Evolutionary conservation across 2,888 invertebrate genomes (phyloP).

Genomic region (Chalcis sispes): DNA sequence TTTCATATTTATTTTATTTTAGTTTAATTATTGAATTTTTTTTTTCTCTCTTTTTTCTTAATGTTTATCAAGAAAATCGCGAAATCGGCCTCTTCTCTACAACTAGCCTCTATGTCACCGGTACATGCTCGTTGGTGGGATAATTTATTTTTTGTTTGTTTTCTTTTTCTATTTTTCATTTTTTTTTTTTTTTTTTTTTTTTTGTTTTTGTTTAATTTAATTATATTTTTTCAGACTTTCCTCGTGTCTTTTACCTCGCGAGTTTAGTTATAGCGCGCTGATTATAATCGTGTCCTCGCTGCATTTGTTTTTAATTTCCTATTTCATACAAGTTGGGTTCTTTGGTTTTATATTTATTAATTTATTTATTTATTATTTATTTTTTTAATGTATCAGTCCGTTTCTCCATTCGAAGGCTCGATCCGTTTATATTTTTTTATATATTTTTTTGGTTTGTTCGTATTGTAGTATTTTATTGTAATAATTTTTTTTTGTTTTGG

Average conservation of each 20-base stretch:
- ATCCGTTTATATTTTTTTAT: constrained; percentile 42
- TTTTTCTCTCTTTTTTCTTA: background rate
- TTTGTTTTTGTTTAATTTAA: constrained; percentile 25
- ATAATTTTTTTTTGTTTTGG: constrained; percentile 7
- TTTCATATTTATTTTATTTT: background rate
- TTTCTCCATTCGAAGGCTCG: constrained; percentile 45
- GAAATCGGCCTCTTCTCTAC: constrained; percentile 35
- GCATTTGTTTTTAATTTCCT: too few relatives aligned
- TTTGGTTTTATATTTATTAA: constrained; percentile 5
- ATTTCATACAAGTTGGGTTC: constrained; percentile 29
- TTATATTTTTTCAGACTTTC: constrained; percentile 54
- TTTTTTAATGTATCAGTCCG: constrained; percentile 50
- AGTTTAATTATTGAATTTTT: constrained; percentile 1
- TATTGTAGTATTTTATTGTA: background rate
- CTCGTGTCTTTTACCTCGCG: constrained; percentile 33
- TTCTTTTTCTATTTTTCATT: too few relatives aligned
- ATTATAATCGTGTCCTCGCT: constrained; percentile 7
- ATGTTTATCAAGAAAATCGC: constrained; percentile 38
- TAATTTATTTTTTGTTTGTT: too few relatives aligned
- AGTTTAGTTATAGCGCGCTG: constrained; percentile 31
- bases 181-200: too few relatives aligned
- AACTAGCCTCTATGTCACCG: constrained; percentile 37
- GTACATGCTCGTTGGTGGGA: constrained; percentile 41
- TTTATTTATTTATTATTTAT: constrained; percentile 24
- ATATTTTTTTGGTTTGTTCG: constrained; percentile 25